A percentile compares a stretch with the other conserved stretches of the same genome.
These are phyloP conservation scores for Clunio marinus DNA, from an alignment of 2,888 invertebrate species.

Conservation along the genomic window DNA sequence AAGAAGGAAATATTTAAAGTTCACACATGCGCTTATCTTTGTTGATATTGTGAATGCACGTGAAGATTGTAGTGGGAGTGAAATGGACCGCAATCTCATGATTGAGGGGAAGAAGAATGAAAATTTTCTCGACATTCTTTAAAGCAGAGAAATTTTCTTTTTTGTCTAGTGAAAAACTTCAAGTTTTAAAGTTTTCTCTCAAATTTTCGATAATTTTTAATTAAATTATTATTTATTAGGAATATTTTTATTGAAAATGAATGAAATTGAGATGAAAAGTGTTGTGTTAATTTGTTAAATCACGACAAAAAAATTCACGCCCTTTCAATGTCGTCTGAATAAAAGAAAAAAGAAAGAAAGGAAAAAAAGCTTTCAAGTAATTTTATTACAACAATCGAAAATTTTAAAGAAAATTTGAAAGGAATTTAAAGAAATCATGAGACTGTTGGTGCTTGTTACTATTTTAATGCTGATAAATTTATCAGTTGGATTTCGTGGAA, in stretches of 20 bases:
- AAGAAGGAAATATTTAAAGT: too few species aligned
- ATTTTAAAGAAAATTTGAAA: background rate
- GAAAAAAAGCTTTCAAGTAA: too few species aligned
- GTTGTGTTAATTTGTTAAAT: background rate
- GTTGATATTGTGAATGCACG: constrained; percentile 1
- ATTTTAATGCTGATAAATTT: background rate
- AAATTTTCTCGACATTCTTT: background rate
- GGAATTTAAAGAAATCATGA: background rate
- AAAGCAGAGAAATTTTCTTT: background rate
- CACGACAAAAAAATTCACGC: constrained; percentile 24
- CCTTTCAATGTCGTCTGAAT: constrained; percentile 24
- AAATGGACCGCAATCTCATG: background rate
- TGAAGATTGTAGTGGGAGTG: background rate
- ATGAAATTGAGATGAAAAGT: background rate
- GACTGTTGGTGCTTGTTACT: background rate
- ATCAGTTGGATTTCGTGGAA: background rate
- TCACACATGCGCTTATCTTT: background rate
- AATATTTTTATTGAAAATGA: background rate
- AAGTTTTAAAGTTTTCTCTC: too few species aligned
- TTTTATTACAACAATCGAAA: too few species aligned
- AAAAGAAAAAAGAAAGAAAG: background rate
- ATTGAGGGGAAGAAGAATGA: constrained; percentile 14
- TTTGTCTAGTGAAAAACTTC: too few species aligned
- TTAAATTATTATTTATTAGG: too few species aligned
- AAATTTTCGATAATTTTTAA: too few species aligned